phyloP scores from a whole-genome alignment of 92 coral and sea anemone species.

The Parazoanthus swiftii region DNA sequence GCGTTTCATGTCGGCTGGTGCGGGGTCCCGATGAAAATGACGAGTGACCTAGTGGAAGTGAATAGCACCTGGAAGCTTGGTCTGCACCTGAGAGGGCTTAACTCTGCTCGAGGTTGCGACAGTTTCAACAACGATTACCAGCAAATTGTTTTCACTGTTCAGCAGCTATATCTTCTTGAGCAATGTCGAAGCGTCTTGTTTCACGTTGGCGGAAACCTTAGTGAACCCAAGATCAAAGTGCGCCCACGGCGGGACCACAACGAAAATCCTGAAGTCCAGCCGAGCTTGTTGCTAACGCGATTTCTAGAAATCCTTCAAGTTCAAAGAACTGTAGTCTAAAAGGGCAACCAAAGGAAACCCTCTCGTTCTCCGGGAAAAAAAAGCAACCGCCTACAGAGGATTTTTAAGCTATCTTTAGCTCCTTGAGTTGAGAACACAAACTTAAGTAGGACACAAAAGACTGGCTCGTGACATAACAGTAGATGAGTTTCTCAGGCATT shows the following conservation, averaged over 20 bases:
- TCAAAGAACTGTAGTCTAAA: too few species aligned
- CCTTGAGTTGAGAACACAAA: constrained; percentile 1
- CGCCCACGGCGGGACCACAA: background rate
- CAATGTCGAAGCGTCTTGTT: background rate
- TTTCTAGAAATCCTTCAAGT: too few species aligned
- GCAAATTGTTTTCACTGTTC: background rate
- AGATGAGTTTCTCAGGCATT: background rate
- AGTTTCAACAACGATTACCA: too few species aligned
- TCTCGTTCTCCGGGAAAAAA: background rate
- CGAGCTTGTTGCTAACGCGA: too few species aligned
- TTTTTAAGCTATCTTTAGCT: background rate
- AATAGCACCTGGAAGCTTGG: background rate
- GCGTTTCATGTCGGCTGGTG: background rate
- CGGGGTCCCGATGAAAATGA: background rate
- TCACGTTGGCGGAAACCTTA: background rate
- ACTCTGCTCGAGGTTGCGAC: background rate
- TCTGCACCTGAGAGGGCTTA: background rate
- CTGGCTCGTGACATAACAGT: constrained; percentile 11
- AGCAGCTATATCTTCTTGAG: background rate
- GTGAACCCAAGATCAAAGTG: background rate
- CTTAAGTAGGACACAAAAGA: background rate
- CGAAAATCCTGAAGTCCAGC: background rate
- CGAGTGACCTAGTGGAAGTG: background rate
- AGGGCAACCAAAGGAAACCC: background rate
- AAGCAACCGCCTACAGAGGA: background rate